Evolutionary conservation across 2,888 invertebrate species (phyloP).

Genomic region (Epistrophella euchroma): DNA sequence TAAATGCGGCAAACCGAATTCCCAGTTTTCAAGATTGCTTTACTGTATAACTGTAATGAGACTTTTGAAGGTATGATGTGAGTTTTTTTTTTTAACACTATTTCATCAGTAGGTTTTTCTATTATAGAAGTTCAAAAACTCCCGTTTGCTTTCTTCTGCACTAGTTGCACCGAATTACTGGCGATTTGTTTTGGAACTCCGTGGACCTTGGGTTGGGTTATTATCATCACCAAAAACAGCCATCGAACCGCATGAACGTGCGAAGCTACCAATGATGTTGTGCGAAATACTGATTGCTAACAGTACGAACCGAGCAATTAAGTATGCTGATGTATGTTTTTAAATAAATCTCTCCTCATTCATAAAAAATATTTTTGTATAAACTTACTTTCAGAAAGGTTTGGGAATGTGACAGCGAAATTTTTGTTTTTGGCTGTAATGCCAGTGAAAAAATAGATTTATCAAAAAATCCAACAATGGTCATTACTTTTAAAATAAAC

Average conservation of each 20-base stretch:
- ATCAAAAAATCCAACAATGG: conserved; percentile 74
- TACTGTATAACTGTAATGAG: conserved; percentile 79
- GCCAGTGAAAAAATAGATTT: conserved; percentile 63
- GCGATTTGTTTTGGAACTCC: conserved; percentile 78
- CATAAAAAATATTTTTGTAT: background rate
- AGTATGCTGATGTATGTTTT: conserved; percentile 75
- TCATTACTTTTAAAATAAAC: conserved; percentile 78
- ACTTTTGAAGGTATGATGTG: conserved; percentile 77
- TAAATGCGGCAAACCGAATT: conserved; percentile 67
- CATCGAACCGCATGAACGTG: conserved; percentile 73
- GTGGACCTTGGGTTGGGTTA: conserved; percentile 78
- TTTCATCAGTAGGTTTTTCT: background rate
- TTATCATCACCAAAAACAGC: conserved; percentile 76
- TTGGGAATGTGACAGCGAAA: conserved; percentile 77
- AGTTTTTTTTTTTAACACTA: background rate
- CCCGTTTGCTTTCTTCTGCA: conserved; percentile 67
- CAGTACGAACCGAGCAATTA: conserved; percentile 76
- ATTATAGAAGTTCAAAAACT: conserved; percentile 78
- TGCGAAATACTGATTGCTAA: conserved; percentile 78
- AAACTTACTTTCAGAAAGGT: conserved; percentile 75
- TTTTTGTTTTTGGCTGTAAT: conserved; percentile 79
- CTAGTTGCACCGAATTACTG: conserved; percentile 75
- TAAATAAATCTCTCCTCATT: background rate
- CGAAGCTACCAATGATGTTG: conserved; percentile 78
- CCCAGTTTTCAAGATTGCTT: conserved; percentile 77